phyloP scores from a whole-genome alignment of 2,888 invertebrate species.

The Suillia variegata region DNA sequence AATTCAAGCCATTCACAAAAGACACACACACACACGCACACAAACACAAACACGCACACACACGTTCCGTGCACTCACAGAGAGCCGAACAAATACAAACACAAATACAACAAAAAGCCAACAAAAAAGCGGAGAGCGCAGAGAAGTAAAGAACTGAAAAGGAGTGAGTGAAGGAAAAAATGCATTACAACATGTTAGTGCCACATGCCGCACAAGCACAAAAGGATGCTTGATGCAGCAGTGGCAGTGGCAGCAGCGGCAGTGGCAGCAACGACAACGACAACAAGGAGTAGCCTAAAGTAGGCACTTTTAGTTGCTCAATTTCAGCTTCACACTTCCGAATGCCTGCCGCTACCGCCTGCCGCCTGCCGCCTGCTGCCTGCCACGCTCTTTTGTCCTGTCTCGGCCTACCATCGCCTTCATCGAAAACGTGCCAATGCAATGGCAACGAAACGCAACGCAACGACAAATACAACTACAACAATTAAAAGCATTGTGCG shows the following conservation, averaged over 20 bases:
- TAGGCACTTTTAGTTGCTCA: constrained; percentile 56
- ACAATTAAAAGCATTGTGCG: constrained; percentile 1
- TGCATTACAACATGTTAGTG: constrained; percentile 20
- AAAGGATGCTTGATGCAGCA: neutral
- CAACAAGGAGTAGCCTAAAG: constrained; percentile 21
- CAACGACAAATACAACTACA: constrained; percentile 16
- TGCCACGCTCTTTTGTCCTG: too few species aligned
- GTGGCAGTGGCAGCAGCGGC: neutral
- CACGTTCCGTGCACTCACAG: constrained; percentile 11
- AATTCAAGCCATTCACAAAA: constrained; percentile 54
- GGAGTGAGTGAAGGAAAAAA: constrained; percentile 16
- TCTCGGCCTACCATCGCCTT: too few species aligned
- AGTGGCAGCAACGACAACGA: neutral
- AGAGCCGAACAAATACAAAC: neutral
- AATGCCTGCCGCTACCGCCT: constrained; percentile 16
- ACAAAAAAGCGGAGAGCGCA: too few species aligned
- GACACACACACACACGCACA: constrained; percentile 48
- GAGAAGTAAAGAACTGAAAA: too few species aligned
- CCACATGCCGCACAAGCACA: constrained; percentile 18
- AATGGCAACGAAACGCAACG: constrained; percentile 16
- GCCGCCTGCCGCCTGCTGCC: constrained; percentile 13
- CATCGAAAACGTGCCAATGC: too few species aligned
- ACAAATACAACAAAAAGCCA: too few species aligned
- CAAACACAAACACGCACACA: constrained; percentile 40
- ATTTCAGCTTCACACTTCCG: constrained; percentile 59